phyloP scores from a whole-genome alignment of 2,797 vertebrate species.

The Pantherophis alleghaniensis region DNA sequence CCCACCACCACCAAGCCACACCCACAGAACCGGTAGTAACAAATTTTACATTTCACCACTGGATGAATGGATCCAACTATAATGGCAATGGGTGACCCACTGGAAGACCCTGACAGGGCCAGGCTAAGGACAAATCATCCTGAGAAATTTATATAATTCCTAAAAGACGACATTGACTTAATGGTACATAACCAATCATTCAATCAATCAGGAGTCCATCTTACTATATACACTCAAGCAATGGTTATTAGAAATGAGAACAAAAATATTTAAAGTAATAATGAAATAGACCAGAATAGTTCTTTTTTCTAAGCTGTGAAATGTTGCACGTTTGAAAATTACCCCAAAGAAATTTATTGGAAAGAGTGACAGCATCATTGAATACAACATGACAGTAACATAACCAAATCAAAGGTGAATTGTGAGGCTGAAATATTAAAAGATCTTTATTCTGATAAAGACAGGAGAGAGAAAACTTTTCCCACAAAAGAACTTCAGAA shows the following conservation, averaged over 20 bases:
- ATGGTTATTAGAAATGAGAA: not conserved
- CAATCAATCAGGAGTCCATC: not conserved
- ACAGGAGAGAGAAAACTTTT: not conserved
- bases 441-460: conserved; percentile 44
- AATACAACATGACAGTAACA: conserved; percentile 26
- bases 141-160: not conserved
- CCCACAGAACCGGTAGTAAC: too few species aligned
- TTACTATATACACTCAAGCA: not conserved
- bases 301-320: not conserved
- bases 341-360: not conserved
- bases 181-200: not conserved
- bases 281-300: not conserved
- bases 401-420: conserved; percentile 58
- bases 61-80: not conserved
- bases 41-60: too few species aligned
- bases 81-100: not conserved
- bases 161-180: not conserved
- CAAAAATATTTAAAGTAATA: not conserved
- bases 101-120: not conserved
- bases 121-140: not conserved
- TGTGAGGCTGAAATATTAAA: conserved; percentile 57
- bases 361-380: not conserved
- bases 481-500: conserved; percentile 57
- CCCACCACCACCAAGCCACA: too few species aligned
- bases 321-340: conserved; percentile 48